phyloP scores from a whole-genome alignment of 2,797 vertebrate genomes.

The Yasuhikotakia modesta region DNA sequence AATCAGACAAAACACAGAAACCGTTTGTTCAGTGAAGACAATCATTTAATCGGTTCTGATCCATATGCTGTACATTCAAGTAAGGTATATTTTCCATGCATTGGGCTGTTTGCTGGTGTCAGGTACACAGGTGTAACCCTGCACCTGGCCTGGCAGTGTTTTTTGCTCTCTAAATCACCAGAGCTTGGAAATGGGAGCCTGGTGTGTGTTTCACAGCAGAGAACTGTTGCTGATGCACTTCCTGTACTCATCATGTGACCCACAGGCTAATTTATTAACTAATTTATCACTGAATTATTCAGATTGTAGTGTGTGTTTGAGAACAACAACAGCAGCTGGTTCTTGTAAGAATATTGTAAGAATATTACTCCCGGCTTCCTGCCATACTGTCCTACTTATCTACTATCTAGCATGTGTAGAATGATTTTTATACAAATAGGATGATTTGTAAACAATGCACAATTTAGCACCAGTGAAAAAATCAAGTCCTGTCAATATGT shows the following conservation, averaged over 20 bases:
- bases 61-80: neutral
- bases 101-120: neutral
- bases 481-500: neutral
- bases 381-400: neutral
- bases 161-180: neutral
- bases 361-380: slow-evolving; percentile 16
- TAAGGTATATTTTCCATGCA: neutral
- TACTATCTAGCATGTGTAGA: neutral
- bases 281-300: slow-evolving; percentile 71
- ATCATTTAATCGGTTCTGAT: neutral
- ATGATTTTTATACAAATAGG: no score
- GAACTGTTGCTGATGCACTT: slow-evolving; percentile 7
- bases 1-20: no score
- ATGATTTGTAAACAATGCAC: slow-evolving; percentile 16
- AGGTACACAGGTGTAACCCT: slow-evolving; percentile 26
- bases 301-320: slow-evolving; percentile 44
- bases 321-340: slow-evolving; percentile 57
- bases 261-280: slow-evolving; percentile 58
- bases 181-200: slow-evolving; percentile 50
- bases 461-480: slow-evolving; percentile 8
- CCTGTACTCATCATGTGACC: slow-evolving; percentile 53
- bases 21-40: neutral
- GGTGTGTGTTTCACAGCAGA: slow-evolving; percentile 16
- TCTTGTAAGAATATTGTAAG: slow-evolving; percentile 30
- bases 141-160: slow-evolving; percentile 5